phyloP scores from a whole-genome alignment of 2,797 vertebrate species.

The Brachymystax lenok region DNA sequence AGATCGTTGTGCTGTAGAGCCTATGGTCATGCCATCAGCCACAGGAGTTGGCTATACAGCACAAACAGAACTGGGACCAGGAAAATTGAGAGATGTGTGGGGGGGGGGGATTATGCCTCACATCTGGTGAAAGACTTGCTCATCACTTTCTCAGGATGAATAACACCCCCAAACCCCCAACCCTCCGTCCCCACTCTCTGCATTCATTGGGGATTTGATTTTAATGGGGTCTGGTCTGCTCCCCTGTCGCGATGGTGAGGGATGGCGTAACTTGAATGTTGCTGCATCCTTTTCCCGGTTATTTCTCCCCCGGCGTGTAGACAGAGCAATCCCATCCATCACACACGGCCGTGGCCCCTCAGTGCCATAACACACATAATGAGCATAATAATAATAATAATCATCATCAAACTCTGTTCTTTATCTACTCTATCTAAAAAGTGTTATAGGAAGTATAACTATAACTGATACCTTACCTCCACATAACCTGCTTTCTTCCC shows the following conservation, averaged over 20 bases:
- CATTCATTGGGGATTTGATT: conserved; percentile 6
- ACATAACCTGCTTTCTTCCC: neutral
- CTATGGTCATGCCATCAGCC: neutral
- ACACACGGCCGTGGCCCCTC: neutral
- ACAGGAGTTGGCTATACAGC: neutral
- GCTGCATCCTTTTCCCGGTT: conserved; percentile 15
- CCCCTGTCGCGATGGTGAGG: conserved; percentile 29
- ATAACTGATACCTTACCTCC: neutral
- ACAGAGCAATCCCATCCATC: conserved; percentile 29
- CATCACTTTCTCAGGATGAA: conserved; percentile 28
- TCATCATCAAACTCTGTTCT: neutral
- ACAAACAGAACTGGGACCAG: neutral
- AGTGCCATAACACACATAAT: neutral
- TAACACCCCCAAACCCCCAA: conserved; percentile 29
- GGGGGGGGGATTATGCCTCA: conserved; percentile 43
- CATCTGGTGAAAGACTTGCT: conserved; percentile 56
- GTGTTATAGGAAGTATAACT: too few relatives aligned
- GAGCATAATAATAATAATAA: neutral
- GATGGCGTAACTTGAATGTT: conserved; percentile 33
- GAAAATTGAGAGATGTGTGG: neutral
- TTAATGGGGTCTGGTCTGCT: conserved; percentile 25
- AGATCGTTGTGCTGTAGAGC: neutral
- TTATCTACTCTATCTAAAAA: neutral
- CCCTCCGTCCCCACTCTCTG: conserved; percentile 21
- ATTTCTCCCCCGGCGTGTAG: conserved; percentile 26